Percentiles rank a stretch among this genome's conserved stretches.
phyloP scores from a whole-genome alignment of 2,888 invertebrate genomes.

The Lysandra bellargus region DNA sequence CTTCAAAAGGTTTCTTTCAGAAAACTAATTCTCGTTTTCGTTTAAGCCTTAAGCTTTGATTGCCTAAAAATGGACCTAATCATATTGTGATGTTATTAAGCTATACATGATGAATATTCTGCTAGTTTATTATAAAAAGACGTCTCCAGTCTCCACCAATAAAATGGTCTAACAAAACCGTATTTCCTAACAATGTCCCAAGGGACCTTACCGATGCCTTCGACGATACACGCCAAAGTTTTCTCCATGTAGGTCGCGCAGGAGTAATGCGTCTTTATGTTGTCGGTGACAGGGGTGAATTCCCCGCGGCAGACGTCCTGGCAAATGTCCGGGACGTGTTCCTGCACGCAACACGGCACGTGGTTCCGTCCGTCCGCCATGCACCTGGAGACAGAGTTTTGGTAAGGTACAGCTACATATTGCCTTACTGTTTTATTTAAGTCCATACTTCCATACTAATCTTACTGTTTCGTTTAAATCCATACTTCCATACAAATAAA shows the following conservation, averaged over 20 bases:
- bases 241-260: conserved; percentile 91
- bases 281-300: conserved; percentile 91
- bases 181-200: neutral
- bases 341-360: conserved; percentile 90
- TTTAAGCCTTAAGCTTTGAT: too few relatives aligned
- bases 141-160: neutral
- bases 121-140: neutral
- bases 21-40: too few relatives aligned
- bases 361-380: conserved; percentile 92
- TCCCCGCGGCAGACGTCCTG: conserved; percentile 92
- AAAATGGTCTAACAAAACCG: neutral
- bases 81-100: too few relatives aligned
- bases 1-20: too few relatives aligned
- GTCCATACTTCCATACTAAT: too few relatives aligned
- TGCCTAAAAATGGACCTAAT: too few relatives aligned
- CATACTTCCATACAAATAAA: too few relatives aligned
- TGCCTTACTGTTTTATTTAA: too few relatives aligned
- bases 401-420: neutral
- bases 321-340: conserved; percentile 90
- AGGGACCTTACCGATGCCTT: conserved; percentile 82
- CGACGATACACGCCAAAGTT: conserved; percentile 90
- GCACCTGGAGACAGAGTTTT: conserved; percentile 63
- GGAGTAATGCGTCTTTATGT: conserved; percentile 90
- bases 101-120: too few relatives aligned
- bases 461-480: too few relatives aligned